Base-by-base conservation (phyloP, 2,113 vertebrate genomes). In the Chinchilla lanigera region DNA sequence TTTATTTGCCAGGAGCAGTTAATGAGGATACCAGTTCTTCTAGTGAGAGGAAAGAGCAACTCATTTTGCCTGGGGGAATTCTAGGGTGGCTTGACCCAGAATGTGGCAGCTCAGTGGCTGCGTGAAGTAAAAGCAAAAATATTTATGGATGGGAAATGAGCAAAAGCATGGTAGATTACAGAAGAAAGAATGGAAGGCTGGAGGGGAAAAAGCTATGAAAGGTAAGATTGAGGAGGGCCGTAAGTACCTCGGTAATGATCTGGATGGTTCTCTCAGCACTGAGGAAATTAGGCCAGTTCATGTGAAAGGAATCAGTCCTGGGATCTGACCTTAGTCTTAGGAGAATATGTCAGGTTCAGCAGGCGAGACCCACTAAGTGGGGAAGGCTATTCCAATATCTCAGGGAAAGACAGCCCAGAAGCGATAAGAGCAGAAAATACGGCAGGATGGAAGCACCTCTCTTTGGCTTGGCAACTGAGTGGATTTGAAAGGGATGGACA, bases 21-120 rank as follows among this genome's bases (percentile, higher is more conserved):
- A 97, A 97, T 41, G 95, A 97, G 95, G 86, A 94, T 67, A 95
- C 86, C 93, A 97, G 96, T 24, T 73, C 84, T 95, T 95, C 80
- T 84, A 56, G 47, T 2, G 19, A 90, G 93, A 94, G 90, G 93
- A 77, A 61, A 77, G 73, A 30, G 61, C 30, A 30, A 30, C 86
- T 67, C 24, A 6, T 7, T 81, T 7, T 63, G 69, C 67, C 83
- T 5, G 20, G 41, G 71, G 58, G 58, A 22, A n/a, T 69, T 61
- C 69, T 16, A 65, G 93, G 73, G 95, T 91, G 60, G 44, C 52
- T 33, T 87, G 58, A 87, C 90, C 84, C 92, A 65, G 86, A 86
- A 95, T 56, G 87, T 71, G 81, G 91, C 69, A 41, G 60, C 58
- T n/a, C 28, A 19, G n/a, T 75, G 63, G 82, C 83, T 85, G 60